phyloP scores from a whole-genome alignment of 2,888 invertebrate genomes.

The Tachina lurida region DNA sequence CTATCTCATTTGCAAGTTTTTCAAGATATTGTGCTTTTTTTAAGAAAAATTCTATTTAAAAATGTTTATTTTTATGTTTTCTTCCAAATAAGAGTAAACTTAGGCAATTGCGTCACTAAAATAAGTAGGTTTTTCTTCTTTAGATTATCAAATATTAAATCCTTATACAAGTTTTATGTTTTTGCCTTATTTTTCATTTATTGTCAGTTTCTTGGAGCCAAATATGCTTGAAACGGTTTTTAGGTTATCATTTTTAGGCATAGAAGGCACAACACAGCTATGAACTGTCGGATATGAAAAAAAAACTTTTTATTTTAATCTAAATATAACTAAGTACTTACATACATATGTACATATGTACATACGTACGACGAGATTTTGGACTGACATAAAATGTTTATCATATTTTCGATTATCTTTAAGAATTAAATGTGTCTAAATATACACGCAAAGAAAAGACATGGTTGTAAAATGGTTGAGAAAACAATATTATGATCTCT shows the following conservation, averaged over 20 bases:
- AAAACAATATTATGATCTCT: too few species aligned
- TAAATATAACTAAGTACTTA: not conserved
- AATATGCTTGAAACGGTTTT: conserved; percentile 36
- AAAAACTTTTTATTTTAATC: not conserved
- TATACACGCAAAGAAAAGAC: too few species aligned
- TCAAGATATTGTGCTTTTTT: not conserved
- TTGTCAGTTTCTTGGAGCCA: conserved; percentile 63
- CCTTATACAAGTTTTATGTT: conserved; percentile 13
- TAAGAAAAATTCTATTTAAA: conserved; percentile 24
- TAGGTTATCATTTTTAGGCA: conserved; percentile 45
- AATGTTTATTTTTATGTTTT: conserved; percentile 12
- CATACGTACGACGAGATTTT: not conserved
- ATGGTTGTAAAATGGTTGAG: too few species aligned
- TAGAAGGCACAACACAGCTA: conserved; percentile 22
- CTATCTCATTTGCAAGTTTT: not conserved
- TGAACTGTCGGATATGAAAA: conserved; percentile 4
- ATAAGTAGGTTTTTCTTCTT: conserved; percentile 30
- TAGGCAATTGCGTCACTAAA: conserved; percentile 61
- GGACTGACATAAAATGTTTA: conserved; percentile 23
- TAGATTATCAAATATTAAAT: conserved; percentile 35
- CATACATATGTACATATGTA: not conserved
- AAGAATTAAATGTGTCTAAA: not conserved
- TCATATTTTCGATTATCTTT: not conserved
- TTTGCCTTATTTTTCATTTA: conserved; percentile 41
- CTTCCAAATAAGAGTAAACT: conserved; percentile 1